Evolutionary conservation across 2,797 vertebrate genomes (phyloP).

Genomic region (Periparus ater): DNA sequence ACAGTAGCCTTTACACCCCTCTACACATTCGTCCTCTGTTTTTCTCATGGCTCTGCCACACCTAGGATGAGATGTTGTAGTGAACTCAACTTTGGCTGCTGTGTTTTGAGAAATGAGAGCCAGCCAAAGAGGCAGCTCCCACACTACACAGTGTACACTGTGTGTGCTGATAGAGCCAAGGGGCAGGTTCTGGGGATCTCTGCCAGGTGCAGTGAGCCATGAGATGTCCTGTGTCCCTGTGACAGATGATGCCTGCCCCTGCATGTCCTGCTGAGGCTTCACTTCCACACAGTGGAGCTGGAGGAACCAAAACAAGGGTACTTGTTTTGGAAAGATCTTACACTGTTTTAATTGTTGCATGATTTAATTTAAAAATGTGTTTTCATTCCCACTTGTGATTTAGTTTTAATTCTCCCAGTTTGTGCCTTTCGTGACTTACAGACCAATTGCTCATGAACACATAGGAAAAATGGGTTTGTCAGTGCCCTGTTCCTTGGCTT

Average conservation of each 20-base stretch:
- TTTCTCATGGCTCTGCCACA: not conserved
- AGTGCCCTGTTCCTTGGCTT: not conserved
- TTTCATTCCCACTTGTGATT: not conserved
- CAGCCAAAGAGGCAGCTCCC: not conserved
- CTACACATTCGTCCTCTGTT: not conserved
- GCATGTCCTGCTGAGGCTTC: not conserved
- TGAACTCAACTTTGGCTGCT: not conserved
- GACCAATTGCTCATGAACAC: not conserved
- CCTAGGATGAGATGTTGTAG: not conserved
- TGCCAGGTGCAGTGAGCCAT: not conserved
- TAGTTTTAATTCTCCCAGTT: not conserved
- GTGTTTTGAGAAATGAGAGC: not conserved
- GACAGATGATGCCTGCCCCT: not conserved
- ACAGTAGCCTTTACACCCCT: not conserved
- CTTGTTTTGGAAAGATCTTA: not conserved
- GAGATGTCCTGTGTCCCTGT: not conserved
- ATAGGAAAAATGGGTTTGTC: not conserved
- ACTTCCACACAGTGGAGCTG: not conserved
- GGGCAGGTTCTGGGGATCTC: not conserved
- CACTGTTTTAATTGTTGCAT: not conserved
- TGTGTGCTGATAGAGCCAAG: fast-evolving
- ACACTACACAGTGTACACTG: fast-evolving
- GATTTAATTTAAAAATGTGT: not conserved
- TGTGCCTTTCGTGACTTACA: not conserved
- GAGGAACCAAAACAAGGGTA: not conserved